A percentile compares a stretch with the other conserved stretches of the same genome.
Conservation (phyloP, 1,140 invertebrate genomes). For the Drosophila miranda region DNA sequence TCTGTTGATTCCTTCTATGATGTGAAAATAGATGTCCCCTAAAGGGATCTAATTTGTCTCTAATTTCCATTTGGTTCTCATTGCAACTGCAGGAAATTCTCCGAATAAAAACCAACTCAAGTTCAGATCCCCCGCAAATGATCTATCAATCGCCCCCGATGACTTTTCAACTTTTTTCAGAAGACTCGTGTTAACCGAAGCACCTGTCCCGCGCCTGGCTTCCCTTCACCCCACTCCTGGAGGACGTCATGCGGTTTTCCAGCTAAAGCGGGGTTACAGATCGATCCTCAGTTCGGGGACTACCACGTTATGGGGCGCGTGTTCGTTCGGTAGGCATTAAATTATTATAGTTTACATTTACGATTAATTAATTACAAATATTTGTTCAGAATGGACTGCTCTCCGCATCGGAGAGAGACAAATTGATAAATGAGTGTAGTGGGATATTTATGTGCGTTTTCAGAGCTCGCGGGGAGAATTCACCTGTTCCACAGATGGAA, state of each 20-base stretch:
- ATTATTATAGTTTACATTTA: conserved; percentile 61
- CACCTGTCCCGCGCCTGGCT: conserved; percentile 30
- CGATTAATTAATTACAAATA: conserved; percentile 77
- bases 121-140: background rate
- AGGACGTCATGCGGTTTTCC: conserved; percentile 61
- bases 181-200: conserved; percentile 33
- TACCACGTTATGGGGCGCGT: conserved; percentile 46
- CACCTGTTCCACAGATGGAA: conserved; percentile 54
- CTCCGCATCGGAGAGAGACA: conserved; percentile 28
- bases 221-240: background rate
- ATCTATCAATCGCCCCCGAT: conserved; percentile 9
- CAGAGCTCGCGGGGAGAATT: conserved; percentile 4
- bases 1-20: too few species aligned
- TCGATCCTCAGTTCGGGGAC: conserved; percentile 21
- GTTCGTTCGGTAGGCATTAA: conserved; percentile 53
- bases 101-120: background rate
- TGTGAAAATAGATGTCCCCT: background rate
- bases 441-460: conserved; percentile 53
- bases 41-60: background rate
- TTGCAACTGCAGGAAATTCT: conserved; percentile 4
- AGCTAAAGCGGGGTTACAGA: conserved; percentile 36
- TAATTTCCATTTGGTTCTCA: too few species aligned
- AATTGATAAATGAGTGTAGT: conserved; percentile 72
- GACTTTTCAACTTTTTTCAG: conserved; percentile 24
- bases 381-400: conserved; percentile 55